A percentile compares a stretch with the other conserved stretches of the same genome.
Conservation (phyloP, 2,797 vertebrate species). For the Onychomys torridus region DNA sequence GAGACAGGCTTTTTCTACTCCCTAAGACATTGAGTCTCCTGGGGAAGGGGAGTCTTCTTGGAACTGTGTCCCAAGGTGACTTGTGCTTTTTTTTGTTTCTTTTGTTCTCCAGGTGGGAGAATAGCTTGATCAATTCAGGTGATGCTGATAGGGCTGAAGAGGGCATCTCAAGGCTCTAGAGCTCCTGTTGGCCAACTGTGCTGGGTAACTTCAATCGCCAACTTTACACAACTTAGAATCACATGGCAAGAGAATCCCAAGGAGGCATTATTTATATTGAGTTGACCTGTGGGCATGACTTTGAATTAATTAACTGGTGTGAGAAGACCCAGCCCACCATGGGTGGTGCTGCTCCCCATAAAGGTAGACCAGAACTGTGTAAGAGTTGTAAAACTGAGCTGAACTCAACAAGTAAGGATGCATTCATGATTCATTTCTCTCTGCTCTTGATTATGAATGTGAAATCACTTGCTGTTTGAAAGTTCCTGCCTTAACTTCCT, state of each 20-base stretch:
- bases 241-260: neutral
- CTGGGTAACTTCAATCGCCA: neutral
- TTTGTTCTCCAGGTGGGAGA: neutral
- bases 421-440: neutral
- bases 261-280: neutral
- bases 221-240: neutral
- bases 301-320: neutral
- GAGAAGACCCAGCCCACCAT: neutral
- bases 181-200: neutral
- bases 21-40: neutral
- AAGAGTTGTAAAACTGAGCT: neutral
- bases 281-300: neutral
- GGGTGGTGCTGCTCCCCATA: neutral
- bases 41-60: neutral
- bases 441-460: neutral
- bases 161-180: neutral
- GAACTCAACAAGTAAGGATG: neutral
- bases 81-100: neutral
- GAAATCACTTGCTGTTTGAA: neutral
- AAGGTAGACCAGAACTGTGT: neutral
- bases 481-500: neutral
- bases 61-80: neutral
- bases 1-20: neutral
- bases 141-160: neutral
- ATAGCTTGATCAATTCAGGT: neutral